Base-by-base conservation (phyloP, 2,888 invertebrate species). In the Macropis europaea region DNA sequence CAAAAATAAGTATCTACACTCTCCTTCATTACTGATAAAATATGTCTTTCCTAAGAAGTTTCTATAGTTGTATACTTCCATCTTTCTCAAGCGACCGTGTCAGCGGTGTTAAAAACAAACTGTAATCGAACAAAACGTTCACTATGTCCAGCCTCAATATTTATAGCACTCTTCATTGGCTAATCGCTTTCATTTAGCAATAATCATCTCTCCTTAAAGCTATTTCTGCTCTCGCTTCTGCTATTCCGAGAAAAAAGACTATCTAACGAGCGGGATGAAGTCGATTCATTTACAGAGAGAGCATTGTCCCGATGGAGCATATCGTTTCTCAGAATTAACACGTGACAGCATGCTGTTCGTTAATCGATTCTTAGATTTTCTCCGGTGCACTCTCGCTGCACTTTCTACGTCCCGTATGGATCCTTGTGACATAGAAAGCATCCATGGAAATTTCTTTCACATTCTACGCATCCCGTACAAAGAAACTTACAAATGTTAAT, bases 301-400 rank as follows among this genome's bases (percentile, higher is more conserved):
- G 42, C 30, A 36, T 43, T 36, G 48, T 52, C 60, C 28, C 70
- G 47, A 17, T 17, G 13, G 26, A 30, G n/a, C n/a, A 24, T 43
- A 68, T 30, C 24, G 52, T 48, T 70, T 68, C 68, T 28, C 4
- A 26, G 53, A 67, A 70, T 32, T 13, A 9, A 26, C 0, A 13
- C 22, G 17, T 24, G 26, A 53, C 66, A 17, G 36, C 43, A 2
- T 32, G 42, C 32, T n/a, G 19, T 61, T 48, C 7, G 54, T 69
- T 42, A 22, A 73, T 73, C 64, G 22, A 59, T 73, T 57, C 40
- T 7, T 45, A n/a, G 59, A 69, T 73, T 64, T 64, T 57, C 63
- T 38, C 30, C 59, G 45, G 28, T 26, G 26, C 17, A 26, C 63
- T 53, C 45, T 30, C 22, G 17, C 30, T 30, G n/a, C 40, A 40